phyloP scores from a whole-genome alignment of 2,888 invertebrate genomes.

The Hyposoter didymator region DNA sequence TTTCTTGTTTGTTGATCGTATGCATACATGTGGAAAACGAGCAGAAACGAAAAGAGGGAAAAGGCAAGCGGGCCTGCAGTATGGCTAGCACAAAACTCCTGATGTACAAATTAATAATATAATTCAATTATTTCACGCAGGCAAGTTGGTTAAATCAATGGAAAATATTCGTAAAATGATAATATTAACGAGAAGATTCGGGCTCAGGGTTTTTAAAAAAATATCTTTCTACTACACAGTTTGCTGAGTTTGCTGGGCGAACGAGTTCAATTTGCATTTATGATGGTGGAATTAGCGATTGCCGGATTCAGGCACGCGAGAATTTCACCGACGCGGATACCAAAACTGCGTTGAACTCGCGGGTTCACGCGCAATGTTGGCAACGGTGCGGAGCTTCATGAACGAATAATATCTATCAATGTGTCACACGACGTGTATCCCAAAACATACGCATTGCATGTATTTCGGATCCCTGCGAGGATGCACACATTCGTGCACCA shows the following conservation, averaged over 20 bases:
- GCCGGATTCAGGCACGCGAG: slow-evolving; percentile 56
- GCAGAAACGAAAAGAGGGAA: not conserved
- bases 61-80: not conserved
- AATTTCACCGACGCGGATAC: slow-evolving; percentile 34
- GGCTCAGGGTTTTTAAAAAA: not conserved
- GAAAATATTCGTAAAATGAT: not conserved
- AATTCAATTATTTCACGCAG: not conserved
- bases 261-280: slow-evolving; percentile 74
- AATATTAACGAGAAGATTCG: not conserved
- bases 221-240: not conserved
- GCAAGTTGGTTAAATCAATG: not conserved
- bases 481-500: slow-evolving; percentile 43
- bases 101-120: not conserved
- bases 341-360: slow-evolving; percentile 22
- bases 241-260: slow-evolving; percentile 51
- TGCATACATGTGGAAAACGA: not conserved
- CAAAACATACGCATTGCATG: slow-evolving; percentile 34
- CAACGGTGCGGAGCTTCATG: slow-evolving; percentile 25
- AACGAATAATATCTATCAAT: slow-evolving; percentile 54
- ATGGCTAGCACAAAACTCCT: not conserved
- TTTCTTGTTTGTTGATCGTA: not conserved
- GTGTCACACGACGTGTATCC: slow-evolving; percentile 41
- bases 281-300: slow-evolving; percentile 75
- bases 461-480: slow-evolving; percentile 15
- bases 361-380: slow-evolving; percentile 37